phyloP scores from a whole-genome alignment of 2,888 invertebrate genomes.

The Xylocampa areola region DNA sequence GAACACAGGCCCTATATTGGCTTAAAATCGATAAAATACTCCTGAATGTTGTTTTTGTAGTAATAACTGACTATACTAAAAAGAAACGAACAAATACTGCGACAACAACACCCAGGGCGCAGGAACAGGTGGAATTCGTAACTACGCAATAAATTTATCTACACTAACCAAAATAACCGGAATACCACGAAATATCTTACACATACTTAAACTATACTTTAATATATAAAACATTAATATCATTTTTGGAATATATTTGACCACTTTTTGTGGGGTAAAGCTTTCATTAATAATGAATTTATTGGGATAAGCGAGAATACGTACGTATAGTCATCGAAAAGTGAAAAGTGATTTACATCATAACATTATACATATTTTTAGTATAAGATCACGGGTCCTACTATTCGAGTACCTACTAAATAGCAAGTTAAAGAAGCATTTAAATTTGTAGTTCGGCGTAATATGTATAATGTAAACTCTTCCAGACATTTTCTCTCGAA shows the following conservation, averaged over 20 bases:
- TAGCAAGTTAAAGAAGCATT: slow-evolving; percentile 11
- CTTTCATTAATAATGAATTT: slow-evolving; percentile 24
- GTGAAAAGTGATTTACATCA: slow-evolving; percentile 4
- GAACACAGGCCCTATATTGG: slow-evolving; percentile 39
- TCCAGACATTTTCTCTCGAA: slow-evolving; percentile 1
- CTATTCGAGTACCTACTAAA: slow-evolving; percentile 18
- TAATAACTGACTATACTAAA: slow-evolving; percentile 27
- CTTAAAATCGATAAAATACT: slow-evolving; percentile 37
- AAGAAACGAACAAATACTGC: slow-evolving; percentile 31
- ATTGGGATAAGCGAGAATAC: slow-evolving; percentile 5
- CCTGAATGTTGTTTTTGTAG: slow-evolving; percentile 39
- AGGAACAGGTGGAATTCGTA: slow-evolving; percentile 52
- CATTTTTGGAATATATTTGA: slow-evolving; percentile 53
- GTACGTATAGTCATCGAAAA: slow-evolving; percentile 13
- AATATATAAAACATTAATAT: slow-evolving; percentile 44
- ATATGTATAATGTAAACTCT: slow-evolving; percentile 11
- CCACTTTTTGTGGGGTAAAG: slow-evolving; percentile 41
- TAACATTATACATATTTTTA: slow-evolving; percentile 12
- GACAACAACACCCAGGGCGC: slow-evolving; percentile 39
- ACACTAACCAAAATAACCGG: slow-evolving; percentile 35
- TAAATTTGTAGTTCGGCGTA: slow-evolving; percentile 17
- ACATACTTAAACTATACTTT: slow-evolving; percentile 44
- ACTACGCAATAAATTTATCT: slow-evolving; percentile 46
- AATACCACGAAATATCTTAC: slow-evolving; percentile 47
- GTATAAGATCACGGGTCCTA: slow-evolving; percentile 12